These are phyloP conservation scores for Murina feae DNA, from an alignment of 2,113 vertebrate species.

Conservation along the genomic window DNA sequence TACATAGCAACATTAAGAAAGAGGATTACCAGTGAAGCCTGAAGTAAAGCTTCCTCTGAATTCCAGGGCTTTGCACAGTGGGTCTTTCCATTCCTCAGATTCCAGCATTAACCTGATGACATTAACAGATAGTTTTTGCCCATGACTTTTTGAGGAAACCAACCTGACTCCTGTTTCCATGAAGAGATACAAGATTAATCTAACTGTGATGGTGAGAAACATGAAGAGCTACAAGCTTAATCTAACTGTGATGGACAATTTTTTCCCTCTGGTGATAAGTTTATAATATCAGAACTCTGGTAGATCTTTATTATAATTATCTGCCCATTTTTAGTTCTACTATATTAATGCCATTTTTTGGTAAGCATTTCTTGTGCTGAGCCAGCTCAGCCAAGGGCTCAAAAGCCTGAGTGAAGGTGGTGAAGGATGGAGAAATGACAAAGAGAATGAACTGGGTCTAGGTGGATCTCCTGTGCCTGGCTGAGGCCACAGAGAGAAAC, in stretches of 20 bases:
- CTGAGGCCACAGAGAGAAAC: no score
- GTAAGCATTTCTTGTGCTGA: not conserved
- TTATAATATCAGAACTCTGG: not conserved
- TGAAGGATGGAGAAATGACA: no score
- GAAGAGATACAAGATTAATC: not conserved
- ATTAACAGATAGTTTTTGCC: not conserved
- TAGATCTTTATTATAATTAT: not conserved
- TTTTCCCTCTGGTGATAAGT: not conserved
- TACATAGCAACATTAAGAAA: not conserved
- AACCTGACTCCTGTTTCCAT: not conserved
- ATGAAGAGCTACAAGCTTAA: not conserved
- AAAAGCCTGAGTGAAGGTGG: no score
- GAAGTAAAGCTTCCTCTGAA: not conserved
- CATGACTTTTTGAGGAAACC: not conserved
- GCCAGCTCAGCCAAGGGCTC: no score
- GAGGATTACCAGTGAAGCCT: not conserved
- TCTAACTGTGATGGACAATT: not conserved
- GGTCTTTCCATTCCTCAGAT: not conserved
- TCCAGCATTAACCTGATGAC: not conserved
- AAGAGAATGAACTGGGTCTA: no score
- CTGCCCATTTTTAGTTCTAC: not conserved
- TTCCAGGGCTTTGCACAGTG: not conserved
- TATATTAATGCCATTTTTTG: not conserved
- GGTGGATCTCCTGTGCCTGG: no score
- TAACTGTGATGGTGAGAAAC: not conserved